A percentile compares a stretch with the other conserved stretches of the same genome.
These are phyloP conservation scores for Tragopan temminckii DNA, from an alignment of 2,797 vertebrate species.

Conservation along the genomic window DNA sequence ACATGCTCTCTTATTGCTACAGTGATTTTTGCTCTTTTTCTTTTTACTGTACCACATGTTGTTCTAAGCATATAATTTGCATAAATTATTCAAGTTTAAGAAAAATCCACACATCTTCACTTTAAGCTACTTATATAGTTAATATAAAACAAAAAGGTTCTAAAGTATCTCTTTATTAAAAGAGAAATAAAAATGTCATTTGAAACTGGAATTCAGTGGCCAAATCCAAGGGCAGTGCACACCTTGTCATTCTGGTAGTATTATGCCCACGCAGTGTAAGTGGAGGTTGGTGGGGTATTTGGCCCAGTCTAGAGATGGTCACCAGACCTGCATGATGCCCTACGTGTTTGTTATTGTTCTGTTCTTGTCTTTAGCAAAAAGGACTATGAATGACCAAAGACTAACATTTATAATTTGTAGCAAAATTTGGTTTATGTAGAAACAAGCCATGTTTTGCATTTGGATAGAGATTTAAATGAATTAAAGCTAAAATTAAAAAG, in stretches of 20 bases:
- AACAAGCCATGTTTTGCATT: conserved; percentile 93
- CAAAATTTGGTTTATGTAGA: conserved; percentile 93
- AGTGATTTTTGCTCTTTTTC: conserved; percentile 83
- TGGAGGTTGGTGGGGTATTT: conserved; percentile 54
- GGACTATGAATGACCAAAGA: conserved; percentile 85
- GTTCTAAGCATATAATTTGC: conserved; percentile 81
- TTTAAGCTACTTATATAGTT: conserved; percentile 82
- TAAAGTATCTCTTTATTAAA: conserved; percentile 74
- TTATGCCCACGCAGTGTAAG: conserved; percentile 57
- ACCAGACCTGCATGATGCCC: conserved; percentile 59
- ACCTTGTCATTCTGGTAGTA: conserved; percentile 27
- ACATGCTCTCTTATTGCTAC: conserved; percentile 80
- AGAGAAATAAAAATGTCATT: conserved; percentile 79
- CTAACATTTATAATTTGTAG: conserved; percentile 85
- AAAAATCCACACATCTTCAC: conserved; percentile 78
- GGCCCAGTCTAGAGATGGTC: conserved; percentile 64
- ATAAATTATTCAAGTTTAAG: conserved; percentile 81
- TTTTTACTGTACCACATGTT: conserved; percentile 79
- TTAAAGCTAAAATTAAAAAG: conserved; percentile 89
- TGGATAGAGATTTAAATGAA: conserved; percentile 89
- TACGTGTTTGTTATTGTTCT: conserved; percentile 57
- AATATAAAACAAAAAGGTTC: conserved; percentile 77
- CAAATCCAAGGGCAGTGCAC: conserved; percentile 63
- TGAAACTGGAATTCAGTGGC: conserved; percentile 80
- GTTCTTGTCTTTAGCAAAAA: conserved; percentile 67